phyloP scores from a whole-genome alignment of 2,113 vertebrate species.

The Phaethon lepturus region DNA sequence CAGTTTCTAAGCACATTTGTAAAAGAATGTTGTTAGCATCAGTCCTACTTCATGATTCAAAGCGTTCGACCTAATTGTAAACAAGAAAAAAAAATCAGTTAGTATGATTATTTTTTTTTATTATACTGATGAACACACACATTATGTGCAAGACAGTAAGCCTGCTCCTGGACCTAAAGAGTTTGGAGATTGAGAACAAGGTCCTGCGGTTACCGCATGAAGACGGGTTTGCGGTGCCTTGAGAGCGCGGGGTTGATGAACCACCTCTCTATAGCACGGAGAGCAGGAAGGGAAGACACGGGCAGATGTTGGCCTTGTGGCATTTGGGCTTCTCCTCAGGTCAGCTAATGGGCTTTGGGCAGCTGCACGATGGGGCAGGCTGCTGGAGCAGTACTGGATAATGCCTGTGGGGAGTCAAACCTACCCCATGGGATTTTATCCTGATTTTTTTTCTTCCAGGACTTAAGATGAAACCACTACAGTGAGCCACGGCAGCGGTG shows the following conservation, averaged over 20 bases:
- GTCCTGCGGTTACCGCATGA: fast-evolving
- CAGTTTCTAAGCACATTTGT: not conserved
- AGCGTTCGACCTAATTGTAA: not conserved
- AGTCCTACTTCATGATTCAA: not conserved
- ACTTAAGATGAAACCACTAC: not conserved
- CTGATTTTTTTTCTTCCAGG: not conserved
- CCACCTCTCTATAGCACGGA: fast-evolving
- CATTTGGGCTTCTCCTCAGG: not conserved
- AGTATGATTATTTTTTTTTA: not conserved
- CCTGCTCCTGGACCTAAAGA: not conserved
- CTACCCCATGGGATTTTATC: not conserved
- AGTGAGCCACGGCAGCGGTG: not conserved
- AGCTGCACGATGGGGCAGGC: not conserved
- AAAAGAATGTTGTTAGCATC: not conserved
- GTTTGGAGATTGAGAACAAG: not conserved
- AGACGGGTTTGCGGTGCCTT: not conserved
- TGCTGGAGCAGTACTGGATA: not conserved
- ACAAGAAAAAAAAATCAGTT: not conserved
- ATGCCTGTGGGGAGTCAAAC: not conserved
- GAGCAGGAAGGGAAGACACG: not conserved
- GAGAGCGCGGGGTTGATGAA: not conserved
- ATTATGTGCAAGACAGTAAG: not conserved
- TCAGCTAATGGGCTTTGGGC: not conserved
- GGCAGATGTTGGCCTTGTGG: not conserved
- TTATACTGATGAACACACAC: not conserved